Conservation (phyloP, 2,797 vertebrate genomes). For the Pipistrellus nathusii region DNA sequence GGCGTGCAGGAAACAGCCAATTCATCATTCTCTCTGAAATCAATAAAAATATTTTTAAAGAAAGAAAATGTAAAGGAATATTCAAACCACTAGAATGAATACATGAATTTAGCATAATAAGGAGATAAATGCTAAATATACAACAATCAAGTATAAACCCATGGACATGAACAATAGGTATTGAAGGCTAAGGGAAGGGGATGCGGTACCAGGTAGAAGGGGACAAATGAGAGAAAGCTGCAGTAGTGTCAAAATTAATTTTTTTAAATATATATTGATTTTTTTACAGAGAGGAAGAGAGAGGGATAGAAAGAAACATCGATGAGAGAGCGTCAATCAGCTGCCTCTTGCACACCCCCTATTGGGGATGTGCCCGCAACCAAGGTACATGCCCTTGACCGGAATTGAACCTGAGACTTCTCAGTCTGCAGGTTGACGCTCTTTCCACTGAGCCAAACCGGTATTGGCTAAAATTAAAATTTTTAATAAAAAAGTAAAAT, state of each 20-base stretch:
- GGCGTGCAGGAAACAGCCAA: no score
- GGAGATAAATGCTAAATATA: not conserved
- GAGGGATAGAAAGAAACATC: no score
- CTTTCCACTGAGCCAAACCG: no score
- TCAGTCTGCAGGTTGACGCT: no score
- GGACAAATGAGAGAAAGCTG: not conserved
- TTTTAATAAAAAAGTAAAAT: not conserved
- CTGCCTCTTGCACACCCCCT: no score
- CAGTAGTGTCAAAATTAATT: not conserved
- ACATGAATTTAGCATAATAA: not conserved
- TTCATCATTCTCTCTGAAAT: not conserved
- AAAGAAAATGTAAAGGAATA: not conserved
- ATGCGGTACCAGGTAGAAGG: not conserved
- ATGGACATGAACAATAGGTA: not conserved
- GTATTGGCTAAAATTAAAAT: no score
- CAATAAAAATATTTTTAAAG: not conserved
- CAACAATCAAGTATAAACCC: not conserved
- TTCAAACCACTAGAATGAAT: not conserved
- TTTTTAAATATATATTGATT: not conserved
- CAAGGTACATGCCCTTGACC: no score
- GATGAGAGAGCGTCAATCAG: no score
- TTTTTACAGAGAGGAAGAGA: no score
- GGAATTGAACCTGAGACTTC: no score
- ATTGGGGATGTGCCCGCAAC: no score
- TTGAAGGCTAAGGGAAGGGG: not conserved